Base-by-base conservation (phyloP, 2,113 vertebrate genomes). In the Orcinus orca region DNA sequence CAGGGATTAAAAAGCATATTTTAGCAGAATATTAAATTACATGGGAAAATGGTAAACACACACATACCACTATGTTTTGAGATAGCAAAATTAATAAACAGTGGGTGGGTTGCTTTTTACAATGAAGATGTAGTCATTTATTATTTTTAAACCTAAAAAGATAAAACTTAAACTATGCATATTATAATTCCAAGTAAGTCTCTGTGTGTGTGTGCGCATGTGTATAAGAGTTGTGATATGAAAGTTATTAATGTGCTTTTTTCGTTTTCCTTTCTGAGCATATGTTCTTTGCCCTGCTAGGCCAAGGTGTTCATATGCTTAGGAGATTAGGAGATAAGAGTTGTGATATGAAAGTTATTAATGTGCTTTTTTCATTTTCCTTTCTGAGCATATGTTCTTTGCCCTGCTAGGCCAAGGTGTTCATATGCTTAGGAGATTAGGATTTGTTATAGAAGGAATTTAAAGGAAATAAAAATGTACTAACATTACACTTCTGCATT, bases 381-480 rank as follows among this genome's bases (percentile, higher is more conserved):
- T 80, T 92, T 93, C 55, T 79, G 26, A 96, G 31, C n/a, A 29
- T 2, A 6, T 53, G 47, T 13, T 87, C 9, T 96, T 90, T 90
- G 71, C 53, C 13, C 23, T 79, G 4, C 15, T 82, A 86, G 62
- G 17, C 21, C 7, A 77, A 44, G 36, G 29, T 84, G 20, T 82
- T 77, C 36, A 53, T 20, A 38, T 55, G 29, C 20, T 23, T 60
- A 60, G 13, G 53, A 81, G 47, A 68, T 87, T 79, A 91, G 65
- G 44, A 91, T 88, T 93, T 92, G 87, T 70, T 92, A 58, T 31
- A 58, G 29, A 55, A 55, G 15, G 53, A 93, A 88, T 88, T 88
- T 68, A 58, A 84, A 60, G 58, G 3, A 21, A 62, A 47, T 90
- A 77, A 95, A 82, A 92, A 74, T 14, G 33, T 47, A 20, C 17